These are phyloP conservation scores for Fulmarus glacialis DNA, from an alignment of 2,113 vertebrate genomes.

Conservation along the genomic window DNA sequence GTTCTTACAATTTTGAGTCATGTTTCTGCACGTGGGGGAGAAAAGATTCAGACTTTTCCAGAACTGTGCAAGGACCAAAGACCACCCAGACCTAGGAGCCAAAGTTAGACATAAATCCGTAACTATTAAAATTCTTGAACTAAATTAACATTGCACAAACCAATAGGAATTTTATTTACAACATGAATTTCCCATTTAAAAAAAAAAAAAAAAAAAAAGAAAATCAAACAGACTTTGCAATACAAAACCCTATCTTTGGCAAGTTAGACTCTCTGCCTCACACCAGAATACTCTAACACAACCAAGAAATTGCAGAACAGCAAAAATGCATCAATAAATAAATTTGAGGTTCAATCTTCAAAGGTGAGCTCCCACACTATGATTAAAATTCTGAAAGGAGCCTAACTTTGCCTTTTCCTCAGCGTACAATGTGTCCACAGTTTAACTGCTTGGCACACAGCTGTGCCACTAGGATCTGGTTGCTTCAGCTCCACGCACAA, in stretches of 20 bases:
- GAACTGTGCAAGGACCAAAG: neutral
- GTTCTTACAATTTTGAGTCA: neutral
- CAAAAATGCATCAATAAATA: neutral
- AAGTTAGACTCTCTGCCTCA: neutral
- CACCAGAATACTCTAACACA: neutral
- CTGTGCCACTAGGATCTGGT: constrained; percentile 29
- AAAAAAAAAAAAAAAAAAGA: neutral
- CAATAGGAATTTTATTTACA: neutral
- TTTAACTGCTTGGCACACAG: constrained; percentile 48
- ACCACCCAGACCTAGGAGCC: neutral
- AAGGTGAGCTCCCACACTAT: neutral
- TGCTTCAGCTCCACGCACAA: constrained; percentile 69
- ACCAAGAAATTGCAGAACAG: neutral
- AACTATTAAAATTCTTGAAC: neutral
- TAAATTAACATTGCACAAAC: neutral
- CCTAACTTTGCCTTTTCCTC: neutral
- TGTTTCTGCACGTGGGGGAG: neutral
- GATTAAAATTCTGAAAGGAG: neutral
- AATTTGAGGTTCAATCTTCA: neutral
- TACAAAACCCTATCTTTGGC: neutral
- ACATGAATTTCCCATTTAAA: neutral
- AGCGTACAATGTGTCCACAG: constrained; percentile 31
- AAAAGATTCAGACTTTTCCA: neutral
- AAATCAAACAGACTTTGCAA: neutral
- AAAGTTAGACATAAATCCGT: neutral